These are phyloP conservation scores for Tragopan temminckii DNA, from an alignment of 2,797 vertebrate species.

Conservation along the genomic window DNA sequence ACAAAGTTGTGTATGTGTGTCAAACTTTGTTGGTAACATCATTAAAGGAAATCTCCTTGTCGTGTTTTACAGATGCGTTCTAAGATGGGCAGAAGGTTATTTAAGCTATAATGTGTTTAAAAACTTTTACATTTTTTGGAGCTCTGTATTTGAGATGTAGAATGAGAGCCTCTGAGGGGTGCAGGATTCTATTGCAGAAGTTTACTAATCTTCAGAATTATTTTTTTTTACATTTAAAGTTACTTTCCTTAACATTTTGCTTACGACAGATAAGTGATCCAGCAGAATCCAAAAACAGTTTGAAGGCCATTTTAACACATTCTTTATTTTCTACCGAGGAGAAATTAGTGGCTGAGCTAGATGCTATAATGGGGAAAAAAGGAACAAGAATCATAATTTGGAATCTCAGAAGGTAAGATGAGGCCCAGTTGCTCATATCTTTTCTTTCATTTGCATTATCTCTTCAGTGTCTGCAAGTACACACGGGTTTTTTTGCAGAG, in stretches of 20 bases:
- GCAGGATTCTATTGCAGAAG: not conserved
- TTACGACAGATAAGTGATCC: constrained; percentile 82
- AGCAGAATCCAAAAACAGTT: constrained; percentile 82
- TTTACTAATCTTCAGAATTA: not conserved
- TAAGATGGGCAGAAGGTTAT: too few relatives aligned
- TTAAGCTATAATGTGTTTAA: not conserved
- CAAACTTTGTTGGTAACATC: not conserved
- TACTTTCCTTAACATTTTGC: constrained; percentile 69
- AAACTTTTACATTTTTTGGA: not conserved
- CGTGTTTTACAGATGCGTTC: not conserved
- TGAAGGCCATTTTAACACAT: constrained; percentile 87
- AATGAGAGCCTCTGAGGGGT: not conserved
- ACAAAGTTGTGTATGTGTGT: fast-evolving
- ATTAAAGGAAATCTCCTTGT: not conserved
- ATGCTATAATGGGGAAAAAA: constrained; percentile 83
- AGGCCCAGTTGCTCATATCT: not conserved
- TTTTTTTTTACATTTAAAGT: not conserved
- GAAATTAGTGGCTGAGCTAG: constrained; percentile 87
- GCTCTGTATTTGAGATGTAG: not conserved
- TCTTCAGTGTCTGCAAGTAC: not conserved
- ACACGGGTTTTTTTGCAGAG: not conserved
- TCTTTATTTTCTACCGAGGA: constrained; percentile 87
- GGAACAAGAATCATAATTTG: constrained; percentile 96
- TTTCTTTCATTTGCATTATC: not conserved
- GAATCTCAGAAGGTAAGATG: constrained; percentile 91